Percentiles rank a stretch among this genome's conserved stretches.
Conservation (phyloP, 1,140 invertebrate genomes). For the Lithobius niger region DNA sequence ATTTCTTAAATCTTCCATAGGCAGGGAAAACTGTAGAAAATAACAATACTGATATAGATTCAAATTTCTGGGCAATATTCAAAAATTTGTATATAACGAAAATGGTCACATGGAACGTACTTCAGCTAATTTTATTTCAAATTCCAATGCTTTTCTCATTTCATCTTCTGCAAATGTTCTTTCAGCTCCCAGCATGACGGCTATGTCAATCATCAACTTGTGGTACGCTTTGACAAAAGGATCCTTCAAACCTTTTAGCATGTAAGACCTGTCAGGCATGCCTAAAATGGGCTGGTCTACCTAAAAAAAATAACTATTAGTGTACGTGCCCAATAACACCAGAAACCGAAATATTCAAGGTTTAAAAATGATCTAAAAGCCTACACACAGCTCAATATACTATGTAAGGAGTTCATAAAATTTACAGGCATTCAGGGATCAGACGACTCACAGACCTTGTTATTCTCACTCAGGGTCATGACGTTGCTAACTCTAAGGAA, state of each 20-base stretch:
- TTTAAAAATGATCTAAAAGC: too few relatives aligned
- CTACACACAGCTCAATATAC: too few relatives aligned
- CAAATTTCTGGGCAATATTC: background rate
- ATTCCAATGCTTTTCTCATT: conserved; percentile 68
- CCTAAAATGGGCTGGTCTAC: conserved; percentile 84
- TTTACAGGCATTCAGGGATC: too few relatives aligned
- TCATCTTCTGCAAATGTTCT: conserved; percentile 49
- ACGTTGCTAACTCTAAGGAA: too few relatives aligned
- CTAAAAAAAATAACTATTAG: conserved; percentile 46
- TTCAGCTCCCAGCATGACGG: conserved; percentile 74
- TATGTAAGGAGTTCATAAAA: too few relatives aligned
- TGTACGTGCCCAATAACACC: too few relatives aligned
- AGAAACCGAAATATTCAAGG: too few relatives aligned
- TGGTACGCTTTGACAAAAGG: conserved; percentile 32
- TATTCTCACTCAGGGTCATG: too few relatives aligned
- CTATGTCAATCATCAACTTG: conserved; percentile 47
- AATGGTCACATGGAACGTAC: conserved; percentile 42
- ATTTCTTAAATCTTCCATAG: conserved; percentile 78
- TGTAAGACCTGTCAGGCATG: conserved; percentile 60
- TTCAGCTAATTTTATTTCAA: conserved; percentile 88
- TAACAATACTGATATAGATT: too few relatives aligned
- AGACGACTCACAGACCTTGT: too few relatives aligned
- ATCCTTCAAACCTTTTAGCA: conserved; percentile 54
- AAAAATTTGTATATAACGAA: background rate
- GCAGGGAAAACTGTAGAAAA: conserved; percentile 58